These are phyloP conservation scores for Danio choprae DNA, from an alignment of 2,797 vertebrate genomes.

Conservation along the genomic window DNA sequence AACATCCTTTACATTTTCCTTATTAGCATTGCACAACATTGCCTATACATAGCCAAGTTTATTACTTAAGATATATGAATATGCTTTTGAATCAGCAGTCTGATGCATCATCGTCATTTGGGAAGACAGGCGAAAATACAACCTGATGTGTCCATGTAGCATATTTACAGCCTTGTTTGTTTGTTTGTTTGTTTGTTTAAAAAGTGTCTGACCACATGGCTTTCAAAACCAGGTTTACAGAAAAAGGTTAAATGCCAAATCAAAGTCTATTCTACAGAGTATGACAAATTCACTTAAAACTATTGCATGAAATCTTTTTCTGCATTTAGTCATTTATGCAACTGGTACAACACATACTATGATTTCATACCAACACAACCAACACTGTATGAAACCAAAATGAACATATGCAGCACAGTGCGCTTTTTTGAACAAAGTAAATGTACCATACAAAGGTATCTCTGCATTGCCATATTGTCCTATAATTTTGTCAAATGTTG, in stretches of 20 bases:
- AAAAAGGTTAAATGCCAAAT: slow-evolving; percentile 44
- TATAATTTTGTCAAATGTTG: not conserved
- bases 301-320: slow-evolving; percentile 8
- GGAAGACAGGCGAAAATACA: slow-evolving; percentile 53
- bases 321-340: slow-evolving; percentile 40
- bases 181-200: not conserved
- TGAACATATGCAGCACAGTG: slow-evolving; percentile 9
- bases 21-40: slow-evolving; percentile 73
- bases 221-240: slow-evolving; percentile 14
- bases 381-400: slow-evolving; percentile 21
- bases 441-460: not conserved
- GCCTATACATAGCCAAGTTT: slow-evolving; percentile 61
- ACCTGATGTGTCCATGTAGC: slow-evolving; percentile 21
- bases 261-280: slow-evolving; percentile 33
- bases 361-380: slow-evolving; percentile 26
- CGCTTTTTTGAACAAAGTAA: not conserved
- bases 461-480: not conserved
- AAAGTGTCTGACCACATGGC: not conserved
- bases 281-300: not conserved
- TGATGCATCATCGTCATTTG: slow-evolving; percentile 24
- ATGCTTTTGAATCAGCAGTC: slow-evolving; percentile 46
- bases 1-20: slow-evolving; percentile 56
- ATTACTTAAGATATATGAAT: slow-evolving; percentile 62
- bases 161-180: slow-evolving; percentile 41
- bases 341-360: slow-evolving; percentile 18